phyloP scores from a whole-genome alignment of 2,888 invertebrate species.

The Scaeva pyrastri region DNA sequence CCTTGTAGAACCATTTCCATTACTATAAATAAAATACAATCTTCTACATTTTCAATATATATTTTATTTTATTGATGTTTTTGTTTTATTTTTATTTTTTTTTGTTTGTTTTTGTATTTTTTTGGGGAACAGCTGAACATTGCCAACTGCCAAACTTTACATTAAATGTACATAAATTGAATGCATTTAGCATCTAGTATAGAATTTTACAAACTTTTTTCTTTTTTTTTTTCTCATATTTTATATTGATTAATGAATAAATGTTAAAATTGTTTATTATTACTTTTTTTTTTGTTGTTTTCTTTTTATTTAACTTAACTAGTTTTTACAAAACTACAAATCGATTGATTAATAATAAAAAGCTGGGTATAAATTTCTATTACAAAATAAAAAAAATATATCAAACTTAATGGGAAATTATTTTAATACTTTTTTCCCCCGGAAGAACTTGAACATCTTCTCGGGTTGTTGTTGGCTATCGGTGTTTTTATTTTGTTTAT shows the following conservation, averaged over 20 bases:
- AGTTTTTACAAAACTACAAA: constrained; percentile 73
- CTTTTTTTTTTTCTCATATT: constrained; percentile 17
- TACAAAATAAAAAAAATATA: constrained; percentile 50
- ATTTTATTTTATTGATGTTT: constrained; percentile 63
- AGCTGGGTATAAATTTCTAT: constrained; percentile 69
- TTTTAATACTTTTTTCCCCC: constrained; percentile 49
- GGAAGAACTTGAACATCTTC: constrained; percentile 37
- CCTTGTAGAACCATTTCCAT: background rate
- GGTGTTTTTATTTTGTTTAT: constrained; percentile 38
- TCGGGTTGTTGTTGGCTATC: constrained; percentile 54
- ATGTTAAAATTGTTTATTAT: constrained; percentile 53
- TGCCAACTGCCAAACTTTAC: constrained; percentile 69
- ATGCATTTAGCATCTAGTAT: constrained; percentile 70
- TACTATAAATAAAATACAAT: background rate
- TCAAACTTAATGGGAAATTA: constrained; percentile 52
- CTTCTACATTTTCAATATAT: constrained; percentile 34
- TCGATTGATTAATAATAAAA: constrained; percentile 69
- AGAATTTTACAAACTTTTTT: constrained; percentile 67
- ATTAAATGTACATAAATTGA: constrained; percentile 75
- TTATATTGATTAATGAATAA: constrained; percentile 52
- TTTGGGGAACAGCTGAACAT: constrained; percentile 39
- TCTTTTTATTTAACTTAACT: constrained; percentile 69
- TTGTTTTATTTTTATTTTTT: background rate
- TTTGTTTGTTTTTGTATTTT: background rate
- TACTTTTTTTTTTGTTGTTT: constrained; percentile 20